Evolutionary conservation across 2,888 invertebrate genomes (phyloP), one percentile per base, ranked within the genome.

Genomic region (Abrostola triplasia): DNA sequence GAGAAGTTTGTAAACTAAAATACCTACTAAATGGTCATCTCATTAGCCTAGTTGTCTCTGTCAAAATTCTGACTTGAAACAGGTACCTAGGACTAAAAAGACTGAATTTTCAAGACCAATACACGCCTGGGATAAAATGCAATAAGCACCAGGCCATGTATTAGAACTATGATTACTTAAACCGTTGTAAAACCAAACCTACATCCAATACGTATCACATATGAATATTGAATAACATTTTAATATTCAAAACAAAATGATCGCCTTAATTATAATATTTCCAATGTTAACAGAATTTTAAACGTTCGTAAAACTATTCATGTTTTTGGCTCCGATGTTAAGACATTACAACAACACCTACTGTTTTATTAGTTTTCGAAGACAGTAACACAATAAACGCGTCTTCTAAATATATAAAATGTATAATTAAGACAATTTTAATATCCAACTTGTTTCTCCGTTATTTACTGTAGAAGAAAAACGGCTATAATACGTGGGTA

Each of bases 311-410:
- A 56, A 57, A 10, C 12, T 60, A 56, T 59, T 56, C 44, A 36
- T 58, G 51, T 67, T 76, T 48, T 59, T 52, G 42, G 13, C 42
- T 52, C 24, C 49, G 40, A 59, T 63, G 69, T 64, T 51, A 67
- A 64, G 65, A 67, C 68, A 67, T 69, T 76, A 82, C 65, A 67
- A 62, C 67, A 80, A 79, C 82, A 80, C 83, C 83, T 81, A 86
- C 85, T 84, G 85, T 84, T 84, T 86, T 83, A 85, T 81, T 69
- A 68, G 67, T 71, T 64, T 76, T 56, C 64, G 57, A 61, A 75
- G 51, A 53, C 60, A 64, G 60, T 42, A 38, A 54, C 48, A 68
- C 52, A 63, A 72, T 75, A 64, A 71, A 76, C 50, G 56, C 56
- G 49, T 71, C 63, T 69, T 55, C 55, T 24, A 12, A 62, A 71